Conservation (phyloP, 2,113 vertebrate genomes). For the Crotalus horridus region DNA sequence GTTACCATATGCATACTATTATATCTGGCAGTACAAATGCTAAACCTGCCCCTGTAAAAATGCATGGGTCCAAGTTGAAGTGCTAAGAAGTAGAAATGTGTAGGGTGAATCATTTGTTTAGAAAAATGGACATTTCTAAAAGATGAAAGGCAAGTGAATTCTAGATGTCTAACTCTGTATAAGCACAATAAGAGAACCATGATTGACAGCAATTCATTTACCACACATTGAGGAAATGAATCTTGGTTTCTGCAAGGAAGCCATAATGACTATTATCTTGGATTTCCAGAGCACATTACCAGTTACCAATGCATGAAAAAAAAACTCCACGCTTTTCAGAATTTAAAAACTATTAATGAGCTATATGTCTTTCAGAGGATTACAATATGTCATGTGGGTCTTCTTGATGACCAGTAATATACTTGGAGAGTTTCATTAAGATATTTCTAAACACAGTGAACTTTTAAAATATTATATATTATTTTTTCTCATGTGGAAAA, state of each 20-base stretch:
- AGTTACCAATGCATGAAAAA: conserved; percentile 12
- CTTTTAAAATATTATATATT: not conserved
- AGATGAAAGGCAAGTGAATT: conserved; percentile 26
- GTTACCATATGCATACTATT: not conserved
- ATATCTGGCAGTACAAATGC: not conserved
- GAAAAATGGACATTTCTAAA: conserved; percentile 17
- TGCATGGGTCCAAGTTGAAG: not conserved
- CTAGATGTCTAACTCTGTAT: not conserved
- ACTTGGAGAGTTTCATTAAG: conserved; percentile 1
- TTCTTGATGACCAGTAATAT: not conserved
- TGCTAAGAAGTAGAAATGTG: not conserved
- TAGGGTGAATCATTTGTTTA: not conserved
- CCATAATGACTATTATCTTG: conserved; percentile 27
- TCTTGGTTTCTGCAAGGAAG: conserved; percentile 17
- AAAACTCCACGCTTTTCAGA: conserved; percentile 7
- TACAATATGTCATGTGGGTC: not conserved
- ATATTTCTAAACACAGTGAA: not conserved
- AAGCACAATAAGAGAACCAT: not conserved
- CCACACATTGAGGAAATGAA: conserved; percentile 9
- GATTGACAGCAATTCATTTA: conserved; percentile 29
- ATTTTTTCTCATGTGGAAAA: not conserved
- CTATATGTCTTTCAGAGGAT: conserved; percentile 1
- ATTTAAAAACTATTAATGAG: conserved; percentile 17
- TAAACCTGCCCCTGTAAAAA: not conserved
- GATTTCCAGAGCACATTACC: conserved; percentile 18